These are phyloP conservation scores for Goniozus legneri DNA, from an alignment of 1,140 invertebrate genomes.

Conservation along the genomic window DNA sequence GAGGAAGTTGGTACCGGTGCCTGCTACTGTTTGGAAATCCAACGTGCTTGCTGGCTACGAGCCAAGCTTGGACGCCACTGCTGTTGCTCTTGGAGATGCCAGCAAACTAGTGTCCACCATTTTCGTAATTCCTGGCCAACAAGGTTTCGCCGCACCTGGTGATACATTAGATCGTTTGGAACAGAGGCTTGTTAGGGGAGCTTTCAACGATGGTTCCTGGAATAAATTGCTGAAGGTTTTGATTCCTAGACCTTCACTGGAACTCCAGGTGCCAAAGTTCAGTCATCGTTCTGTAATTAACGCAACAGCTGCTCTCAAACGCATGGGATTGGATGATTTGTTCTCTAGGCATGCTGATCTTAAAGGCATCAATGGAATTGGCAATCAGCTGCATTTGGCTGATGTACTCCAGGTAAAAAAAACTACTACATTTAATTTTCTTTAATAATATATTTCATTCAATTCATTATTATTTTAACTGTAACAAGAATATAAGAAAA, in stretches of 20 bases:
- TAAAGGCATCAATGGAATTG: conserved; percentile 72
- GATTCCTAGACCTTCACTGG: conserved; percentile 68
- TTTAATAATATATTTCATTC: not conserved
- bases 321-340: conserved; percentile 76
- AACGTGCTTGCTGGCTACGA: conserved; percentile 80
- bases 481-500: no score
- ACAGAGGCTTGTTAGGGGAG: conserved; percentile 62
- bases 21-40: conserved; percentile 71
- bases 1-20: conserved; percentile 74
- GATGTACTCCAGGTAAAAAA: conserved; percentile 80
- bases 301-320: conserved; percentile 68
- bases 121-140: conserved; percentile 75
- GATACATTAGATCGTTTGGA: conserved; percentile 73
- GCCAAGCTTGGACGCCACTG: conserved; percentile 75
- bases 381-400: conserved; percentile 70
- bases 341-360: conserved; percentile 74
- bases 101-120: conserved; percentile 72
- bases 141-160: conserved; percentile 69
- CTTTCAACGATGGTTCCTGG: conserved; percentile 65
- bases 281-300: conserved; percentile 78
- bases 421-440: conserved; percentile 25
- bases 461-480: not conserved
- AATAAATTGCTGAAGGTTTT: conserved; percentile 68
- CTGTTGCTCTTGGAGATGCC: conserved; percentile 67
- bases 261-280: conserved; percentile 78